These are phyloP conservation scores for Cyclophora albipunctata DNA, from an alignment of 2,888 invertebrate genomes.

Conservation along the genomic window DNA sequence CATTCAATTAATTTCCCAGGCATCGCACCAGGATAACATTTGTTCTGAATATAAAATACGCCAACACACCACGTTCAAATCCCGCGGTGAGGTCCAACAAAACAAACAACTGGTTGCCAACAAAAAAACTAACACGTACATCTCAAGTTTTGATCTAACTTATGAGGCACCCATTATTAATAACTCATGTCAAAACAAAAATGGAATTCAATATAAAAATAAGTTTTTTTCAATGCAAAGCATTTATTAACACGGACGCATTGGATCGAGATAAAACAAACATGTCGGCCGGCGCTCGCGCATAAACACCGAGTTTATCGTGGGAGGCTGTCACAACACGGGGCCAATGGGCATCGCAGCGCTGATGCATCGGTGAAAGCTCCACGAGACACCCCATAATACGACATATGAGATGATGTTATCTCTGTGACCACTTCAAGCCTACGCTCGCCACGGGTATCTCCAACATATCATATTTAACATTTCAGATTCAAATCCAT, in stretches of 20 bases:
- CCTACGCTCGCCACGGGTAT: conserved; percentile 51
- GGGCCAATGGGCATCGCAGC: conserved; percentile 47
- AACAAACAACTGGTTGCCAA: conserved; percentile 45
- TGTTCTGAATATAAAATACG: conserved; percentile 71
- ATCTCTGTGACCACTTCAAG: conserved; percentile 52
- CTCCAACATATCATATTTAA: conserved; percentile 27
- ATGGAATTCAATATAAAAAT: conserved; percentile 51
- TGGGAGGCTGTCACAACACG: conserved; percentile 74
- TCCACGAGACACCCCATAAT: conserved; percentile 54
- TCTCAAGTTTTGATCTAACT: conserved; percentile 70
- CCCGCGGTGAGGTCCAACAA: conserved; percentile 60
- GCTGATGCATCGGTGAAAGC: conserved; percentile 67
- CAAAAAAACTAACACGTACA: conserved; percentile 64
- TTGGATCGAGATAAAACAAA: conserved; percentile 73
- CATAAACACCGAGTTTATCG: conserved; percentile 69
- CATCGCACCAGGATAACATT: conserved; percentile 62
- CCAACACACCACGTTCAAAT: conserved; percentile 51
- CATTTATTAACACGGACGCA: conserved; percentile 71
- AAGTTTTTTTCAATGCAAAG: conserved; percentile 60
- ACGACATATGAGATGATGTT: conserved; percentile 53
- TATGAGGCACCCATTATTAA: conserved; percentile 68
- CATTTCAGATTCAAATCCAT: conserved; percentile 34
- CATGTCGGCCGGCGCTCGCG: conserved; percentile 70
- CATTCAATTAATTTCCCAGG: conserved; percentile 67
- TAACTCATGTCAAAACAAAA: conserved; percentile 72